Conservation (phyloP, 2,113 vertebrate species). For the Proteles cristata region DNA sequence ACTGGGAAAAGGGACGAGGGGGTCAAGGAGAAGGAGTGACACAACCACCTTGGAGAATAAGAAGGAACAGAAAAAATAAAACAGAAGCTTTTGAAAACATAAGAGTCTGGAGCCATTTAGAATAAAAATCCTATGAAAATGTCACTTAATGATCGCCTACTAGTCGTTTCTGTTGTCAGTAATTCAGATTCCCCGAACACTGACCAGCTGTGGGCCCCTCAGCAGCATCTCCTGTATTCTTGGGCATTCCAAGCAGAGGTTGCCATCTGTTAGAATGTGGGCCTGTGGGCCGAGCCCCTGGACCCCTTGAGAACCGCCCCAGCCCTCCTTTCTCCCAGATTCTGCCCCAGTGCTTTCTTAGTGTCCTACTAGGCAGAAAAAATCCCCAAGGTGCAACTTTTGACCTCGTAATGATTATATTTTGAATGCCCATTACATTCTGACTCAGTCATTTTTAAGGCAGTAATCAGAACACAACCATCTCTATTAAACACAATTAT, state of each 20-base stretch:
- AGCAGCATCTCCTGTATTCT: rapidly evolving
- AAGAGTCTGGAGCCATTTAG: neutral
- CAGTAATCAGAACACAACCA: slow-evolving; percentile 53
- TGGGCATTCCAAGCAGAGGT: neutral
- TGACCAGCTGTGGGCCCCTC: neutral
- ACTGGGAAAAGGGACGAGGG: neutral
- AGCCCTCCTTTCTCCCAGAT: neutral
- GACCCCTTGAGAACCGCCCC: neutral
- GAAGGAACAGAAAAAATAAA: neutral
- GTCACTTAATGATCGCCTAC: neutral
- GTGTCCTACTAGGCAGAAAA: neutral
- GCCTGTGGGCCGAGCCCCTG: neutral
- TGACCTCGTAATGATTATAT: neutral
- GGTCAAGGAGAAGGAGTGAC: neutral
- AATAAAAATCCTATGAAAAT: neutral
- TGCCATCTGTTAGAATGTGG: neutral
- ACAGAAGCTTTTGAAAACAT: neutral
- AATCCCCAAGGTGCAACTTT: neutral
- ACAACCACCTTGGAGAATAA: neutral
- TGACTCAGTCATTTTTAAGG: slow-evolving; percentile 56
- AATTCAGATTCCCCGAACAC: neutral
- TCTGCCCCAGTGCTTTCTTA: neutral
- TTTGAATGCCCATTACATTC: neutral
- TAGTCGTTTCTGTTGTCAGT: neutral
- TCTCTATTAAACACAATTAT: slow-evolving; percentile 48